A percentile compares a stretch with the other conserved stretches of the same genome.
phyloP scores from a whole-genome alignment of 2,797 vertebrate species.

The Macroramphosus scolopax region DNA sequence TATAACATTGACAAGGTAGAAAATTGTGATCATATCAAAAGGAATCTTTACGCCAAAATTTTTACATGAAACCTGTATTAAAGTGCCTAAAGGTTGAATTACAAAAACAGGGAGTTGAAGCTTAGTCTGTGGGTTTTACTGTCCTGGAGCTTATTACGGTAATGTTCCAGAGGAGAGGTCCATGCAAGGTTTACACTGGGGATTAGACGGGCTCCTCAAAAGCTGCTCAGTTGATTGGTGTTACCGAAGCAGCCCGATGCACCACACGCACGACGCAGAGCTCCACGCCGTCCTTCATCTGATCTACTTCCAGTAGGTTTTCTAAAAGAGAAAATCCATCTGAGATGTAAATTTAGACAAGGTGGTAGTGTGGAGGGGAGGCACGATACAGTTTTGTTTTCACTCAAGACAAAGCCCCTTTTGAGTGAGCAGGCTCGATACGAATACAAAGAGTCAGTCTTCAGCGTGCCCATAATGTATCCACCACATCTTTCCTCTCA shows the following conservation, averaged over 20 bases:
- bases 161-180: conserved; percentile 44
- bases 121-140: conserved; percentile 40
- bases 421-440: conserved; percentile 55
- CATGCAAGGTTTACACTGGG: conserved; percentile 31
- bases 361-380: conserved; percentile 17
- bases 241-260: too few species aligned
- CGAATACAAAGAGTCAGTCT: conserved; percentile 21
- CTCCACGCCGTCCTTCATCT: conserved; percentile 18
- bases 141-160: conserved; percentile 47
- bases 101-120: conserved; percentile 28
- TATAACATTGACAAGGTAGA: conserved; percentile 36
- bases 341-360: conserved; percentile 41
- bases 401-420: conserved; percentile 59
- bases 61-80: conserved; percentile 29
- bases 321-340: conserved; percentile 24
- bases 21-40: conserved; percentile 29
- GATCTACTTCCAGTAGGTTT: conserved; percentile 4
- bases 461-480: conserved; percentile 29
- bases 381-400: conserved; percentile 34
- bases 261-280: too few species aligned
- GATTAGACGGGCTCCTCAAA: conserved; percentile 47
- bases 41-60: conserved; percentile 27
- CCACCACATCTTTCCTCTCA: conserved; percentile 45
- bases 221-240: conserved; percentile 17
- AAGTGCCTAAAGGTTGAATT: conserved; percentile 17